Conservation (phyloP, 1,140 invertebrate genomes). For the Agraylea sexmaculata region DNA sequence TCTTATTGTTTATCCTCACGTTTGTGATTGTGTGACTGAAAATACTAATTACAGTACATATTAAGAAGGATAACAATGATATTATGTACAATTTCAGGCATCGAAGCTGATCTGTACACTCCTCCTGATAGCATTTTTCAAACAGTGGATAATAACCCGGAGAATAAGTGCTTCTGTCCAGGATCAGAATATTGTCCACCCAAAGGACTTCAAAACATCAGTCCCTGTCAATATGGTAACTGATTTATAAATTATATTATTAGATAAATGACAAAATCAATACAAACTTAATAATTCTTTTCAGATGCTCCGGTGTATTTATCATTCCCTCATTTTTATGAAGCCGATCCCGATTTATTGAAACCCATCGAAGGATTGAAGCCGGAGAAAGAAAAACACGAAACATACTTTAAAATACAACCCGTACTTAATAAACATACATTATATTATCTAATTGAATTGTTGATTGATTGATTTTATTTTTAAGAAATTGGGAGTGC, state of each 20-base stretch:
- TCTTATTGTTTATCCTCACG: no score
- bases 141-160: slow-evolving; percentile 47
- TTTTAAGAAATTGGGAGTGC: slow-evolving; percentile 73
- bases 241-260: slow-evolving; percentile 1
- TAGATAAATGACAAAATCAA: slow-evolving; percentile 4
- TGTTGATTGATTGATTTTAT: slow-evolving; percentile 17
- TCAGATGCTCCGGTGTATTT: slow-evolving; percentile 74
- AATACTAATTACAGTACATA: no score
- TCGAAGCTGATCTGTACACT: slow-evolving; percentile 58
- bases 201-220: slow-evolving; percentile 71
- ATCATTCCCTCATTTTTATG: slow-evolving; percentile 81
- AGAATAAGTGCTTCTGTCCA: slow-evolving; percentile 73
- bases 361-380: slow-evolving; percentile 61
- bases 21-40: no score
- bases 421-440: slow-evolving; percentile 43
- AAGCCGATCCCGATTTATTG: slow-evolving; percentile 62
- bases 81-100: slow-evolving; percentile 46
- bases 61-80: no score
- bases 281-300: slow-evolving; percentile 23
- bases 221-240: slow-evolving; percentile 71
- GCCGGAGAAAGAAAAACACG: slow-evolving; percentile 57
- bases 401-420: slow-evolving; percentile 76
- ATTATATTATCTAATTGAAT: slow-evolving; percentile 7
- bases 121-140: slow-evolving; percentile 59
- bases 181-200: slow-evolving; percentile 54